Evolutionary conservation across 2,888 invertebrate species (phyloP), one percentile per base, ranked within the genome.

Genomic region (Cantharis flavilabris): DNA sequence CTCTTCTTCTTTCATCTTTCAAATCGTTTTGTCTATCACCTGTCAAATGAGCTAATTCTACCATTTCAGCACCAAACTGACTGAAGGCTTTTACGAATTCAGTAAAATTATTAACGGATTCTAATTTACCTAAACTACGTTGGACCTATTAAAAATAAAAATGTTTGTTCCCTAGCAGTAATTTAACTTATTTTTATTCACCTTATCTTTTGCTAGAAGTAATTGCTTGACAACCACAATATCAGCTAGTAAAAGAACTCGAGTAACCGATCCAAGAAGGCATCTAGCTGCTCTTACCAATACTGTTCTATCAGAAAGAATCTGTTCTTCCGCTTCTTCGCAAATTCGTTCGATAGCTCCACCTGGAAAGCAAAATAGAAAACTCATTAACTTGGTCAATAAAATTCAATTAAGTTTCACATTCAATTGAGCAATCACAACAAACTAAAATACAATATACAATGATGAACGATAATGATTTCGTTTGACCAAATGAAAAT

Each of bases 41-140:
- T 18, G 98, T 97, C 78, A 98, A 91, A 87, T 98, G 96, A 23
- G 99, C 98, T 83, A 99, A 90, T 88, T 99, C 98, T 81, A 99
- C 98, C 98, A 99, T 99, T 88, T 99, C 98, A 20, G 95, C 95
- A 63, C 99, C 99, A 88, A 99, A 99, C 88, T 98, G 97, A 83
- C 98, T 98, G 90, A 99, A 99, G 20, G 98, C 97, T 87, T 98
- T 96, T 76, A 99, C 98, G 88, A 99, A 99, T 89, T 99, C 99
- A 72, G 98, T 97, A 87, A 96, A 96, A 89, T 96, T 96, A 83
- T 95, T 94, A 80, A 97, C 96, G 71, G 95, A 95, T 89, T 96
- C 96, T 84, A 97, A 90, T 77, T 96, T 93, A 83, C 95, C 95
- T 85, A 96, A 90, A 84, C 95, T 94, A 83, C 95, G 93, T 80